Conservation (phyloP, 1,140 invertebrate genomes). For the Drosophila equinoxialis region DNA sequence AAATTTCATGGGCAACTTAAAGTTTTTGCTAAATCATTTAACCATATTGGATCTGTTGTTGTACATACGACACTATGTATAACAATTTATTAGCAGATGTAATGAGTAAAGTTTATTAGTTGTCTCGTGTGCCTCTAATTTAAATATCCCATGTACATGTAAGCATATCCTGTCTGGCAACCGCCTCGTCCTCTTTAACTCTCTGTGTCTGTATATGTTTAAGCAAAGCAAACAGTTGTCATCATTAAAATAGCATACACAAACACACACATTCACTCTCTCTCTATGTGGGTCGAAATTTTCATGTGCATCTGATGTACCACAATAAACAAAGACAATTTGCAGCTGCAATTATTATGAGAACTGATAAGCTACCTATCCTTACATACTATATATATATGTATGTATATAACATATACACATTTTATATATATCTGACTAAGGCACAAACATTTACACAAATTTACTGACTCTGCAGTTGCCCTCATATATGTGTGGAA, state of each 20-base stretch:
- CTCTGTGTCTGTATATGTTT: constrained; percentile 23
- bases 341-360: constrained; percentile 79
- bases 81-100: constrained; percentile 78
- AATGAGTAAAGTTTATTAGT: constrained; percentile 75
- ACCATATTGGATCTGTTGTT: constrained; percentile 10
- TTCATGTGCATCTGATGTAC: constrained; percentile 54
- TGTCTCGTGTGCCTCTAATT: constrained; percentile 69
- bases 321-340: constrained; percentile 79
- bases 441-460: constrained; percentile 3
- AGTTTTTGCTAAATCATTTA: constrained; percentile 1
- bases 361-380: constrained; percentile 67
- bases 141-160: constrained; percentile 67
- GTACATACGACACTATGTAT: neutral
- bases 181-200: neutral
- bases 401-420: constrained; percentile 1
- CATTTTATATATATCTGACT: neutral
- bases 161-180: constrained; percentile 24
- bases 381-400: constrained; percentile 42
- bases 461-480: neutral
- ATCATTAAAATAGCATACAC: constrained; percentile 76
- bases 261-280: constrained; percentile 23
- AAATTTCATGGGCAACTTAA: constrained; percentile 30
- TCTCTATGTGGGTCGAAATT: constrained; percentile 11
- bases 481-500: no score
- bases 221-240: constrained; percentile 74